These are phyloP conservation scores for Dufourea novaeangliae DNA, from an alignment of 1,140 invertebrate species.

Conservation along the genomic window DNA sequence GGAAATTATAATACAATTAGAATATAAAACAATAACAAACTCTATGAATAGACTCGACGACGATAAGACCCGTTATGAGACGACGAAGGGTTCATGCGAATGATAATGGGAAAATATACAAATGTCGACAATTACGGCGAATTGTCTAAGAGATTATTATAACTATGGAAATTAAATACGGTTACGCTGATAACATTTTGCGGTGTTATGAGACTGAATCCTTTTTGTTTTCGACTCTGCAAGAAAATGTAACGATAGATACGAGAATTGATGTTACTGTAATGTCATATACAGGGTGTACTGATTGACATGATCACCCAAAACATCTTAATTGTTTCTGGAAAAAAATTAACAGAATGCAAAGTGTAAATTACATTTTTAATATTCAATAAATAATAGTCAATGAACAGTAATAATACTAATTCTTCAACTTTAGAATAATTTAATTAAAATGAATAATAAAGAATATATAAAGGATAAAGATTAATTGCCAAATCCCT, in stretches of 20 bases:
- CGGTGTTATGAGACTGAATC: neutral
- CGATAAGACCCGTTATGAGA: neutral
- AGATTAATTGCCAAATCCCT: no score
- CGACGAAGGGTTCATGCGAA: slow-evolving; percentile 2
- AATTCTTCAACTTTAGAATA: no score
- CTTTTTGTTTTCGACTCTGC: neutral
- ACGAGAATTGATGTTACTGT: slow-evolving; percentile 1
- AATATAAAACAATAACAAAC: slow-evolving; percentile 43
- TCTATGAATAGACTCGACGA: neutral
- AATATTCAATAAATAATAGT: no score
- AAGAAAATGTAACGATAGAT: neutral
- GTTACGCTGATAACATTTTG: neutral
- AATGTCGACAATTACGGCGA: slow-evolving; percentile 1
- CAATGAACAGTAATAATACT: no score
- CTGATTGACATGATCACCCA: no score
- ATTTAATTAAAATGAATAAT: no score
- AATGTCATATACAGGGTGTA: slow-evolving; percentile 8
- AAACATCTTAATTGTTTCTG: no score
- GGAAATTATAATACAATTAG: slow-evolving; percentile 24
- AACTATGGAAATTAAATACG: slow-evolving; percentile 7
- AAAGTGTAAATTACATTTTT: no score
- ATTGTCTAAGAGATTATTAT: neutral
- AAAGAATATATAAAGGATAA: no score
- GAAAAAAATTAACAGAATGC: no score
- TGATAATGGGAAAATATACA: slow-evolving; percentile 42